Evolutionary conservation across 2,888 invertebrate genomes (phyloP), one percentile per base, ranked within the genome.

Genomic region (Synergus japonicus): DNA sequence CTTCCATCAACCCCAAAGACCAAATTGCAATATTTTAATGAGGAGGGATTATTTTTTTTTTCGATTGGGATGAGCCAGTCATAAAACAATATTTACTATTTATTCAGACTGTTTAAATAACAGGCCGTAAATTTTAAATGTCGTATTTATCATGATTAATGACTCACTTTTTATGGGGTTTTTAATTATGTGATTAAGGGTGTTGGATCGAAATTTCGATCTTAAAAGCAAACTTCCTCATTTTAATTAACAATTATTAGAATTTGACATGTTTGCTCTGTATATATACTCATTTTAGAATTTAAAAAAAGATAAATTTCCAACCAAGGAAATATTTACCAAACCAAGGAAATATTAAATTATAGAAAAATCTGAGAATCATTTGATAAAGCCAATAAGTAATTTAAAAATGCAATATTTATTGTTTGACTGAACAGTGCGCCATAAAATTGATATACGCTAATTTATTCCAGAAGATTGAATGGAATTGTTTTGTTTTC

Each of bases 1-100:
- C 64, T 79, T 77, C 76, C 58, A 58, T 63, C 58, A 22, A 43
- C 10, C 66, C 60, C 64, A 22, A 12, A 60, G 22, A 60, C 60
- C 12, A 22, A 60, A 22, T 60, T 60, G 60, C 60, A 22, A 60
- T 60, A 60, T 60, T 60, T 54, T 60, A 22, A 60, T 22, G 22
- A 2, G 12, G 12, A 0, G 22, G 60, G 60, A 29, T 60, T 22
- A 22, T 60, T 60, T 29, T 60, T 58, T 60, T 60, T 60, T 60
- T 60, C 18, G 5, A 12, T 60, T 22, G 60, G 22, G 60, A 60
- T 60, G 60, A 3, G 60, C 3, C 60, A 22, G 60, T 22, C 60
- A 3, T 22, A 60, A 22, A 12, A 22, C 12, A 60, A 60, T 60
- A 60, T 60, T 60, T 60, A 60, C 22, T 60, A n/a, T 22, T 60